These are phyloP conservation scores for Harpagifer antarcticus DNA, from an alignment of 2,797 vertebrate species.

Conservation along the genomic window DNA sequence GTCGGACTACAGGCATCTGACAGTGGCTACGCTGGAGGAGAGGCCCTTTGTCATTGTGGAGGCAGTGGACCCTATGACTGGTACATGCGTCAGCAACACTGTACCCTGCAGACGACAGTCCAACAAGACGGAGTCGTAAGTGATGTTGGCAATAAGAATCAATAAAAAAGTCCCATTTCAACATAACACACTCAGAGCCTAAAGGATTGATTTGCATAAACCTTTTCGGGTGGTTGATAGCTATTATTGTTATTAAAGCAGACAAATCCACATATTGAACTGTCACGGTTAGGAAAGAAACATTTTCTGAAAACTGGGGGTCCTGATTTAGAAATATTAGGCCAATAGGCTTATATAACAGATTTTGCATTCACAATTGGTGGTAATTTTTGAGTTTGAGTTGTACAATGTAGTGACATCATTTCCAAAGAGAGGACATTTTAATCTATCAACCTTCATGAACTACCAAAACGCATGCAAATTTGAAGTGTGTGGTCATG, in stretches of 20 bases:
- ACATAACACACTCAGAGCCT: background rate
- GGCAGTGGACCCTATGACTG: constrained; percentile 91
- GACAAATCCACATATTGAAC: no score
- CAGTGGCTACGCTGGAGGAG: constrained; percentile 96
- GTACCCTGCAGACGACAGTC: constrained; percentile 96
- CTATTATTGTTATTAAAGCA: no score
- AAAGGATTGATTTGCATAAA: no score
- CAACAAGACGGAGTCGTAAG: constrained; percentile 89
- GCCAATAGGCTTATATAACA: background rate
- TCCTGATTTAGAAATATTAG: background rate
- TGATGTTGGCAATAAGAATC: background rate
- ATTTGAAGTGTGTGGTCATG: background rate
- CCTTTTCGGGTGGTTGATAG: no score
- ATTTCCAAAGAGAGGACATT: no score
- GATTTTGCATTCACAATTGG: no score
- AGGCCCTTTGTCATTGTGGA: constrained; percentile 97
- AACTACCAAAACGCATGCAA: no score
- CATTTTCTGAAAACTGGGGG: background rate
- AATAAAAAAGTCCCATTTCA: background rate
- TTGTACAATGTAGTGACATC: no score
- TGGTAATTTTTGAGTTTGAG: no score
- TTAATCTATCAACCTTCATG: no score
- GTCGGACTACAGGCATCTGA: constrained; percentile 93
- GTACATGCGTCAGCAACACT: constrained; percentile 95
- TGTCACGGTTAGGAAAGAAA: no score